A percentile compares a stretch with the other conserved stretches of the same genome.
phyloP scores from a whole-genome alignment of 2,888 invertebrate species.

The Ichneumon xanthorius region DNA sequence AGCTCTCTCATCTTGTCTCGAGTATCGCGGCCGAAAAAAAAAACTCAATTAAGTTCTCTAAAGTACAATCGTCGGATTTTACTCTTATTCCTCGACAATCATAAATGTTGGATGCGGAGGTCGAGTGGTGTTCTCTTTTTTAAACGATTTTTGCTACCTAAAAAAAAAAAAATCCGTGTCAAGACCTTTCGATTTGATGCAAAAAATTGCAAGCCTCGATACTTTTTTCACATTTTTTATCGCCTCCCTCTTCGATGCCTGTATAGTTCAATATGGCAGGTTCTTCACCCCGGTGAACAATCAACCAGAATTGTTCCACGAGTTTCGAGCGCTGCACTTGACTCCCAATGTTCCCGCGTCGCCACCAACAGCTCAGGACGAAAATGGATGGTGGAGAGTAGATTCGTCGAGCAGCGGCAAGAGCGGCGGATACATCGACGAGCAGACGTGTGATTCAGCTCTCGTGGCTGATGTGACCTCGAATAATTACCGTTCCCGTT shows the following conservation, averaged over 20 bases:
- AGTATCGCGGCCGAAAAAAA: constrained; percentile 15
- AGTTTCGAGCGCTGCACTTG: constrained; percentile 7
- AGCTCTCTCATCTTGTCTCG: constrained; percentile 23
- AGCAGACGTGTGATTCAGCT: constrained; percentile 62
- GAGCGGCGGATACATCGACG: constrained; percentile 20
- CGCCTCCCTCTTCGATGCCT: no score
- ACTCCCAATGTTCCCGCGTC: constrained; percentile 16
- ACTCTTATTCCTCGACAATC: constrained; percentile 8
- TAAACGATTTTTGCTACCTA: not conserved
- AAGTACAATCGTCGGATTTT: constrained; percentile 23
- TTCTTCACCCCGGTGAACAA: constrained; percentile 1
- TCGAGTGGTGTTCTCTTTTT: not conserved
- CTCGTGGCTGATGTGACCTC: constrained; percentile 62
- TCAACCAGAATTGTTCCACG: constrained; percentile 7
- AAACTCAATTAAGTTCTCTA: constrained; percentile 38
- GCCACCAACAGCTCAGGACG: not conserved
- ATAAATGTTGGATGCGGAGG: constrained; percentile 1
- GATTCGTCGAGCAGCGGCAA: constrained; percentile 16
- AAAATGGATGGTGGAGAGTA: constrained; percentile 6
- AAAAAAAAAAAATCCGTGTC: not conserved
- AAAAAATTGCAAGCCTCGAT: not conserved
- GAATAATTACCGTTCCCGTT: constrained; percentile 77
- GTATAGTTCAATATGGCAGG: not conserved
- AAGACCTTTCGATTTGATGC: not conserved
- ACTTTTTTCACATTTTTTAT: not conserved